Percentiles rank a stretch among this genome's conserved stretches.
phyloP scores from a whole-genome alignment of 2,797 vertebrate species.

The Chelon auratus region DNA sequence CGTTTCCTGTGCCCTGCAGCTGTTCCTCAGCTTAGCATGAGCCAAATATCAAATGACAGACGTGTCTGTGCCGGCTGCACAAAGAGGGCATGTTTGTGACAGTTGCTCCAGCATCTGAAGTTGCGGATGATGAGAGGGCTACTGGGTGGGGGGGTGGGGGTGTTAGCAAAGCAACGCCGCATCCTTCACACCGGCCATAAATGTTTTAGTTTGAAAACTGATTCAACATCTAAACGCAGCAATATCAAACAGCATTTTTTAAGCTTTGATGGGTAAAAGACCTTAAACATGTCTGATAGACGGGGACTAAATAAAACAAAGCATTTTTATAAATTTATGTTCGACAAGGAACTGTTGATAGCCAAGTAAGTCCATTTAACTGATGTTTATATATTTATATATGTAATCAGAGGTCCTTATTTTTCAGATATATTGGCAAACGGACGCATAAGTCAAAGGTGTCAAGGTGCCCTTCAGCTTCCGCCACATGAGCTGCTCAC shows the following conservation, averaged over 20 bases:
- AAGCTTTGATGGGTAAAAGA: conserved; percentile 11
- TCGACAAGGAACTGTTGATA: not conserved
- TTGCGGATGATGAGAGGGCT: conserved; percentile 50
- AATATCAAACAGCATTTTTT: conserved; percentile 13
- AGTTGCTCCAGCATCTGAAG: conserved; percentile 66
- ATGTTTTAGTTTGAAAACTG: conserved; percentile 29
- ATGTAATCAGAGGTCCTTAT: conserved; percentile 10
- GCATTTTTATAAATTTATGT: not conserved
- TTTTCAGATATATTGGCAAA: conserved; percentile 21
- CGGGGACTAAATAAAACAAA: not conserved
- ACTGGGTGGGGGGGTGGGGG: not conserved
- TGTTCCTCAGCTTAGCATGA: conserved; percentile 80
- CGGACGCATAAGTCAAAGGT: conserved; percentile 20
- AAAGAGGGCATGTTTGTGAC: conserved; percentile 76
- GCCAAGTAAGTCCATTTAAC: conserved; percentile 4
- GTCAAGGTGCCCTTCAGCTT: conserved; percentile 64
- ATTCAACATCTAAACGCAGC: not conserved
- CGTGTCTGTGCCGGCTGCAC: conserved; percentile 73
- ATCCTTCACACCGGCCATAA: conserved; percentile 32
- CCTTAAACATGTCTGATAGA: not conserved
- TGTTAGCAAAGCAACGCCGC: conserved; percentile 4
- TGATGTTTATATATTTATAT: not conserved
- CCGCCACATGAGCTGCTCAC: conserved; percentile 46
- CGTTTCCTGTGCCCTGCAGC: conserved; percentile 76
- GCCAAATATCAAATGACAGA: conserved; percentile 80